Base-by-base conservation (phyloP, 2,113 vertebrate species). In the Cygnus buccinator region DNA sequence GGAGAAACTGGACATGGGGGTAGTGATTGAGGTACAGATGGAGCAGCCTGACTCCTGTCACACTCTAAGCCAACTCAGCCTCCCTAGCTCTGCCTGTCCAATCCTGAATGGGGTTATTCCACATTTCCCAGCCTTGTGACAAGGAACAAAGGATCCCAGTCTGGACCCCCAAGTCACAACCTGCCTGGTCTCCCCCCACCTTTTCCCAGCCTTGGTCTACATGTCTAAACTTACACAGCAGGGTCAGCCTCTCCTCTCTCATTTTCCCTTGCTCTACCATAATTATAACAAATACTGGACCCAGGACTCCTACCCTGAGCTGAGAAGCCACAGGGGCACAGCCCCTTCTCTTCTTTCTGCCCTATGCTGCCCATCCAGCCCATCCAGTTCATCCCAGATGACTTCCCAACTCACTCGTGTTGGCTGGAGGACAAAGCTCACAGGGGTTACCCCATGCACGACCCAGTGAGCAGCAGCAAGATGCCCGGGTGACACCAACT, bases 371-470 rank as follows among this genome's bases (percentile, higher is more conserved):
- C 37, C 73, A 66, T 5, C n/a, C 14, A 6, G 10, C 37, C 57
- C 76, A 18, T 1, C 12, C 25, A 2, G 44, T 1, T 17, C 23
- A 37, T 3, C 48, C 68, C 82, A 4, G 6, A 11, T 6, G 10
- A 3, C 6, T 31, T 25, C 59, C 84, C 55, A 31, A 96, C 99
- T 82, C 98, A 99, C 99, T 98, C 14, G 99, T 98, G 97, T 99
- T 99, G 95, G 98, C 94, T 1, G 95, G 79, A 0, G 99, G 99
- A 79, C 99, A 99, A 4, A 98, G 98, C 97, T 99, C 99, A 11
- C 99, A 99, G 41, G 99, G 99, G 90, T 98, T 99, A 46, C 99
- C 99, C 99, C 99, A 99, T 2, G 99, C 99, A 25, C 96, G 97
- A 48, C 99, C 99, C 91, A 98, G 95, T 0, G 99, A 99, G 95